Conservation (phyloP, 2,888 invertebrate species). For the Neria commutata region DNA sequence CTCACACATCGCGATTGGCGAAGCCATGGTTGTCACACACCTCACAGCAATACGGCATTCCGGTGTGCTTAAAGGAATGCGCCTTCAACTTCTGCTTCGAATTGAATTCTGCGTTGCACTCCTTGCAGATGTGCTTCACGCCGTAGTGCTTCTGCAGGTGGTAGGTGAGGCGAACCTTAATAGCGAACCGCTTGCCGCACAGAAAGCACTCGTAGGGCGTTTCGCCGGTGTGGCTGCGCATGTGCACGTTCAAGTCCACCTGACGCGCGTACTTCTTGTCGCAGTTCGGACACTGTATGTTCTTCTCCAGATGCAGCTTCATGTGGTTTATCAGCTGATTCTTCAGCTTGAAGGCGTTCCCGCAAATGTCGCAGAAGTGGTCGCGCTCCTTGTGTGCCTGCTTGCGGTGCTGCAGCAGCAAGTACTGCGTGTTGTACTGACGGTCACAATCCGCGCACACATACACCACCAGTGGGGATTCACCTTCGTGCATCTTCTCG, state of each 20-base stretch:
- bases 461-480: conserved; percentile 25
- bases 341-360: conserved; percentile 37
- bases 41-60: conserved; percentile 42
- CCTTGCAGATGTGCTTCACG: conserved; percentile 40
- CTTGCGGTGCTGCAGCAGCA: conserved; percentile 35
- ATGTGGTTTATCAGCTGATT: conserved; percentile 41
- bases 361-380: conserved; percentile 35
- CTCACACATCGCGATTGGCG: conserved; percentile 38
- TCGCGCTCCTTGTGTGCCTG: conserved; percentile 40
- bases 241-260: conserved; percentile 41
- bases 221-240: conserved; percentile 41
- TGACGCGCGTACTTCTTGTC: conserved; percentile 43
- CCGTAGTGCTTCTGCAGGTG: conserved; percentile 45
- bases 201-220: conserved; percentile 41
- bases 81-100: conserved; percentile 40
- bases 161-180: conserved; percentile 44
- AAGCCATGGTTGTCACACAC: conserved; percentile 38
- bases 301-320: conserved; percentile 40
- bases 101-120: conserved; percentile 41
- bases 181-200: conserved; percentile 42
- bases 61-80: conserved; percentile 43
- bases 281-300: conserved; percentile 41
- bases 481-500: conserved; percentile 28
- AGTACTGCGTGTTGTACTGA: conserved; percentile 31
- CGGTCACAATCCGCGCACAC: conserved; percentile 35